phyloP scores from a whole-genome alignment of 2,797 vertebrate genomes.

The Podarcis siculus region DNA sequence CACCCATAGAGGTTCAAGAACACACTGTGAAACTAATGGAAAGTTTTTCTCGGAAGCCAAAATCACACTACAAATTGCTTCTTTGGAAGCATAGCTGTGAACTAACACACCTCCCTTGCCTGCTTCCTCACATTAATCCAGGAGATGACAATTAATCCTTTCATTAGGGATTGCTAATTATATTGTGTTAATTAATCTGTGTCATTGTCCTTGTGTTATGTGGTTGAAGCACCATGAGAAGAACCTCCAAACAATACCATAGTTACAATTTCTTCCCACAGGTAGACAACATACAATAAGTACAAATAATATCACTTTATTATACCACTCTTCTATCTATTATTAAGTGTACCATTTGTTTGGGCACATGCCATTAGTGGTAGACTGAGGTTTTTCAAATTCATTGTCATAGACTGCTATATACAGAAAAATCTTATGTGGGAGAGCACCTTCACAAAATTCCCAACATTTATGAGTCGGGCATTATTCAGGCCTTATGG shows the following conservation, averaged over 20 bases:
- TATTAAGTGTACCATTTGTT: background rate
- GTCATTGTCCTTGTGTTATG: background rate
- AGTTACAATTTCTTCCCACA: background rate
- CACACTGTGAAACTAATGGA: background rate
- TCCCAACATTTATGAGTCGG: background rate
- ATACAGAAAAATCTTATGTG: background rate
- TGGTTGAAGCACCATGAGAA: background rate
- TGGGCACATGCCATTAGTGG: background rate
- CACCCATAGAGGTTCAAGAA: background rate
- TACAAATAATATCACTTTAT: background rate
- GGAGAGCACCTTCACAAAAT: background rate
- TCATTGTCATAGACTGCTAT: background rate
- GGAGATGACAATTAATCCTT: slow-evolving; percentile 15
- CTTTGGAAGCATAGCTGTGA: background rate
- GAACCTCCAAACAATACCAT: background rate
- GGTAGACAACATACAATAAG: background rate
- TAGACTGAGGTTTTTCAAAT: background rate
- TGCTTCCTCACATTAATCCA: background rate
- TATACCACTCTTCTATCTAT: background rate
- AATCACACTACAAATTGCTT: background rate
- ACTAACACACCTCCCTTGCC: background rate
- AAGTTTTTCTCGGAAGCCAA: background rate
- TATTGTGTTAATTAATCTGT: slow-evolving; percentile 2
- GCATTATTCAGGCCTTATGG: no score
- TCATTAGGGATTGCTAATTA: slow-evolving; percentile 16